Evolutionary conservation across 2,888 invertebrate species (phyloP), one percentile per base, ranked within the genome.

Genomic region (Bombylius discolor): DNA sequence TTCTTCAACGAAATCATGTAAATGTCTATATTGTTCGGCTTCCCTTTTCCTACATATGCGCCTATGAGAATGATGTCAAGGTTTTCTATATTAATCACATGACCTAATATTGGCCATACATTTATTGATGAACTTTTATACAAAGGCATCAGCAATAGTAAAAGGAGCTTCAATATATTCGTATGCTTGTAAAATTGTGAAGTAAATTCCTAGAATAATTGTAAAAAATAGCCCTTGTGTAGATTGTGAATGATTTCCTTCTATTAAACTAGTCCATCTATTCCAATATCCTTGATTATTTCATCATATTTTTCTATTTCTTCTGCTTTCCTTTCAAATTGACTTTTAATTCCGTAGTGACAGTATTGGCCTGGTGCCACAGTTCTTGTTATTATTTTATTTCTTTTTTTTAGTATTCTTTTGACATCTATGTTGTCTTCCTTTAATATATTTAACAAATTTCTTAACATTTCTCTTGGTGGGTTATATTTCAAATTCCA

Each of bases 151-250:
- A 6, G 77, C 69, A 64, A 83, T 79, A 60, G 77, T 68, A 70
- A 82, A 83, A 3, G 73, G 70, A 0, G 84, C 78, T 77, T 83
- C 80, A 58, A 75, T 67, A 74, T 87, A 87, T 79, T 87, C 86
- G 68, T 79, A 78, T 1, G 72, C 77, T 80, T 87, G 86, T 48
- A 86, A 65, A 51, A 77, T 70, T 31, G 83, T 76, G 71, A 87
- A 88, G 68, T 84, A 83, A 65, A 82, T 63, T 56, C 82, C 82
- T 73, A 83, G 69, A 47, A 78, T 57, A 48, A 82, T 71, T 39
- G 82, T 83, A 60, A 81, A 62, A 55, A 70, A 59, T 68, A 83
- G 66, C 4, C 77, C 69, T 68, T 77, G 72, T 12, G 70, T 65
- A 42, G 76, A 61, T 70, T 77, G 72, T 13, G 72, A 71, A 58